Evolutionary conservation across 2,888 invertebrate species (phyloP).

Genomic region (Ophioninae sp.): DNA sequence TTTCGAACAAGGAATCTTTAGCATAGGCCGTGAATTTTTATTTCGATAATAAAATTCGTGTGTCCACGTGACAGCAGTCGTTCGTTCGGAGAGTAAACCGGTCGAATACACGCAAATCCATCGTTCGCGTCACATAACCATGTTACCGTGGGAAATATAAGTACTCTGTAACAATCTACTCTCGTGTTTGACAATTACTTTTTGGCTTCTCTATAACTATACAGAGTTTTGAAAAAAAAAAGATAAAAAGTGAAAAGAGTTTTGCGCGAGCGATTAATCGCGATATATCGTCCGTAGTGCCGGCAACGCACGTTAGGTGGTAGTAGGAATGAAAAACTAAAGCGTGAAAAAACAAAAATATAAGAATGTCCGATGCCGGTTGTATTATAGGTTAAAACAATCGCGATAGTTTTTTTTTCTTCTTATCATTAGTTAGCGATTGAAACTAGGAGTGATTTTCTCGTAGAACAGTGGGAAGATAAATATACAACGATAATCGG

Average conservation of each 20-base stretch:
- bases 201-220: conserved; percentile 5
- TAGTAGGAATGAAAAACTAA: conserved; percentile 18
- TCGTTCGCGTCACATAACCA: conserved; percentile 19
- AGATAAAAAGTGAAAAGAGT: not conserved
- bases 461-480: not conserved
- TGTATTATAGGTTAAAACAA: conserved; percentile 77
- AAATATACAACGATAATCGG: conserved; percentile 22
- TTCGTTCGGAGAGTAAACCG: not conserved
- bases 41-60: conserved; percentile 25
- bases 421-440: conserved; percentile 63
- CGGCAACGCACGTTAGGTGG: conserved; percentile 42
- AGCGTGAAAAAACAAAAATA: conserved; percentile 65
- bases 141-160: conserved; percentile 3
- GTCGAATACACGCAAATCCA: conserved; percentile 10
- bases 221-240: not conserved
- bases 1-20: conserved; percentile 6
- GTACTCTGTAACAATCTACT: conserved; percentile 1
- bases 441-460: conserved; percentile 52
- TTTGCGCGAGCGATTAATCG: conserved; percentile 10
- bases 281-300: conserved; percentile 24
- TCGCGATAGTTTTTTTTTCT: conserved; percentile 66
- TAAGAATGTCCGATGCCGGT: conserved; percentile 76
- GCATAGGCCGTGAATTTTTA: conserved; percentile 1
- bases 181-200: conserved; percentile 9
- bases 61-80: conserved; percentile 52